Evolutionary conservation across 2,888 invertebrate genomes (phyloP).

Genomic region (Mythimna vitellina): DNA sequence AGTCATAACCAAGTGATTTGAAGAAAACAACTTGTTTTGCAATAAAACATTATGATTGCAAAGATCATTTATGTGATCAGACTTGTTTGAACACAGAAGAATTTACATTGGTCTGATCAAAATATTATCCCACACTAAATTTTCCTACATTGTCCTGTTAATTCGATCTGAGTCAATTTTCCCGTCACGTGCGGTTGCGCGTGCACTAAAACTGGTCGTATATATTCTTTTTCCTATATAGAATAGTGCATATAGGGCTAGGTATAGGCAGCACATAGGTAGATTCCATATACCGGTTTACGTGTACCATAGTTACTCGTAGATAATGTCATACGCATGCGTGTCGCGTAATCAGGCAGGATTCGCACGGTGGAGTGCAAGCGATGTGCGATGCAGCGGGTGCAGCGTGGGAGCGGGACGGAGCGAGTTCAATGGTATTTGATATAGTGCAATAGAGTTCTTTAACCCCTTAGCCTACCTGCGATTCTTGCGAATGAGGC

Average conservation of each 20-base stretch:
- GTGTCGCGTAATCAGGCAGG: conserved; percentile 88
- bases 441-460: conserved; percentile 90
- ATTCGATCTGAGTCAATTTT: conserved; percentile 34
- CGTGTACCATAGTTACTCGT: conserved; percentile 78
- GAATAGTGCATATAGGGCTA: conserved; percentile 23
- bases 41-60: not conserved
- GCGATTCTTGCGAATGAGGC: conserved; percentile 90
- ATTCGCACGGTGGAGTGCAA: conserved; percentile 88
- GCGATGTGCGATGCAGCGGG: conserved; percentile 83
- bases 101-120: not conserved
- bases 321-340: conserved; percentile 88
- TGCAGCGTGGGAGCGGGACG: conserved; percentile 84
- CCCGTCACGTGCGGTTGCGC: conserved; percentile 47
- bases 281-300: conserved; percentile 75
- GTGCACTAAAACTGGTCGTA: conserved; percentile 37
- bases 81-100: not conserved
- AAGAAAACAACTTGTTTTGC: conserved; percentile 14
- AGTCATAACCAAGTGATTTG: conserved; percentile 18
- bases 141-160: conserved; percentile 26
- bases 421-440: conserved; percentile 90
- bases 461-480: conserved; percentile 91
- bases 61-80: not conserved
- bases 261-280: conserved; percentile 64
- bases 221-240: conserved; percentile 57
- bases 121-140: conserved; percentile 22